Evolutionary conservation across 2,113 vertebrate species (phyloP), one percentile per base, ranked within the genome.

Genomic region (Oceanodroma tethys): DNA sequence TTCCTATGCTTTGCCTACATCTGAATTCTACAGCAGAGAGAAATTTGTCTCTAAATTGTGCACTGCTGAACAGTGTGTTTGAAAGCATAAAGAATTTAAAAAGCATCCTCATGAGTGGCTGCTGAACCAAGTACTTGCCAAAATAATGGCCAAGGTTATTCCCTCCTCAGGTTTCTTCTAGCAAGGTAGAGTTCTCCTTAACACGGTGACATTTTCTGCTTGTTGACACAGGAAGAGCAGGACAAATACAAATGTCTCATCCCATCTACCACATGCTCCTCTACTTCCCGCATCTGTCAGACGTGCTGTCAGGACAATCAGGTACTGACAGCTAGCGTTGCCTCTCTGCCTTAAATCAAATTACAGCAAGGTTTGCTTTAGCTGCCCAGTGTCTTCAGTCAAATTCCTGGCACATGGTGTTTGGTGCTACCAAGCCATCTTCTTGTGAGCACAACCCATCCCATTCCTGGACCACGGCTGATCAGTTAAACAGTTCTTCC

Each of bases 391-490:
- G 47, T 32, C 75, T 32, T 32, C 55, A 38, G 65, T 66, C 71
- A 25, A 3, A 7, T 30, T 38, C 47, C 42, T 52, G 47, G 34
- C 81, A 78, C 52, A 8, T 55, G 78, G 30, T 43, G 18, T 36
- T 53, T 17, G 88, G 40, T 67, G 47, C 40, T 34, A 30, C 76
- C 58, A 13, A 16, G 26, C 29, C 71, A 20, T 38, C 75, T 13
- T 50, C 70, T 10, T 3, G 21, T 34, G 71, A 48, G 71, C 56
- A 52, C 38, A 14, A 2, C 42, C 48, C 22, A 1, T 10, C 43
- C 48, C 29, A 1, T 22, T 29, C 38, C 43, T 1, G 5, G 18
- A 6, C 52, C 14, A 3, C 5, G 3, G 27, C 47, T 15, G 9
- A 14, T 14, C 17, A 19, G 3, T 63, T 43, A 7, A 34, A 36